A percentile compares a stretch with the other conserved stretches of the same genome.
These are phyloP conservation scores for Urocynchramus pylzowi DNA, from an alignment of 2,113 vertebrate species.

Conservation along the genomic window DNA sequence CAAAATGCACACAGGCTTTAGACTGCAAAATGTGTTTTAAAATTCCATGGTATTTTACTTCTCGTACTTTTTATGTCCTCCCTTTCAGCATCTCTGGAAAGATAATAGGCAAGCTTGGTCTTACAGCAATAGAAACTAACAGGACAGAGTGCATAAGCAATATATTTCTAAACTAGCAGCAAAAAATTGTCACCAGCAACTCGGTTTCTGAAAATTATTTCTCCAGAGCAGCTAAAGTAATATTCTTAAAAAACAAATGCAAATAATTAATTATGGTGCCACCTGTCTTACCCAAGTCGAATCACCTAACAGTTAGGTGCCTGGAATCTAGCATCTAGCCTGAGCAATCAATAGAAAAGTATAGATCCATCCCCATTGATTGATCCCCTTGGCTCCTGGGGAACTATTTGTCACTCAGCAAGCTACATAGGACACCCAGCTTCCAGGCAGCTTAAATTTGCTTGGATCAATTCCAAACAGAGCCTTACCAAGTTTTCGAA, in stretches of 20 bases:
- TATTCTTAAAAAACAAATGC: not conserved
- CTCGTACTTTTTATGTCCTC: not conserved
- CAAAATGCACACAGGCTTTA: not conserved
- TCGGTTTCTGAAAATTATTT: not conserved
- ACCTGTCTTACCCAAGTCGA: not conserved
- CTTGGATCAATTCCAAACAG: not conserved
- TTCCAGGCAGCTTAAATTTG: not conserved
- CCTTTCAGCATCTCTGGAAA: not conserved
- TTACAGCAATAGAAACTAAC: not conserved
- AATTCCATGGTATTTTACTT: not conserved
- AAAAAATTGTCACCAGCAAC: not conserved
- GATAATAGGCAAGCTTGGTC: not conserved
- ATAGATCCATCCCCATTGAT: not conserved
- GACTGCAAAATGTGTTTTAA: not conserved
- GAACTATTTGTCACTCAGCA: not conserved
- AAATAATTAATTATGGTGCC: not conserved
- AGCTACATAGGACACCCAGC: not conserved
- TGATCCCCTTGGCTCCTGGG: not conserved
- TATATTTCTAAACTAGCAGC: not conserved
- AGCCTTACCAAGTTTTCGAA: not conserved
- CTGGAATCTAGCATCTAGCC: not conserved
- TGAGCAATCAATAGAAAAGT: not conserved
- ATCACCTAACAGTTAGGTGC: not conserved
- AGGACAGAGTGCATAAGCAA: not conserved
- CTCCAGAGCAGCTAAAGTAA: not conserved